Evolutionary conservation across 2,113 vertebrate genomes (phyloP).

Genomic region (Megaleporinus macrocephalus): DNA sequence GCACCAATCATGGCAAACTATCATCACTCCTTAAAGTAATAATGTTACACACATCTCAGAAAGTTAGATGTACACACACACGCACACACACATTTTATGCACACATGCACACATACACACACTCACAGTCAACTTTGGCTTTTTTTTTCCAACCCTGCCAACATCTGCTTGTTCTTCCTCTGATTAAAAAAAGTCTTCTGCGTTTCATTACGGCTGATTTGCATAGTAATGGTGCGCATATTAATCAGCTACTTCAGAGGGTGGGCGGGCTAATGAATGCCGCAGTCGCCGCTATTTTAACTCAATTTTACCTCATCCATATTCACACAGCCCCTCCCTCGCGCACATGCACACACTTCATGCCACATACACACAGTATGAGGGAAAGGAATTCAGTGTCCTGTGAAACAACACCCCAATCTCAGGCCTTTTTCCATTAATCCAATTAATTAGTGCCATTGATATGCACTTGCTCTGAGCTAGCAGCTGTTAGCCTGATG

Average conservation of each 20-base stretch:
- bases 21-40: not conserved
- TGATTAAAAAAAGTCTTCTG: constrained; percentile 82
- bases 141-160: constrained; percentile 72
- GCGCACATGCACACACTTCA: not conserved
- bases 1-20: not conserved
- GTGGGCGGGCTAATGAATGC: constrained; percentile 97
- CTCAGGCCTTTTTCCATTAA: constrained; percentile 92
- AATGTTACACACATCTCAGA: not conserved
- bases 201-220: constrained; percentile 89
- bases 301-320: constrained; percentile 97
- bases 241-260: constrained; percentile 96
- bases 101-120: not conserved
- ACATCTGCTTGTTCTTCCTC: constrained; percentile 84
- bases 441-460: constrained; percentile 97
- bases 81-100: too few relatives aligned
- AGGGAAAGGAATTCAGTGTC: constrained; percentile 88
- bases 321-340: constrained; percentile 81
- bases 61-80: not conserved
- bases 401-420: constrained; percentile 89
- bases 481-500: constrained; percentile 84
- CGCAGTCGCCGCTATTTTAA: constrained; percentile 93
- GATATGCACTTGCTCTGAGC: constrained; percentile 86
- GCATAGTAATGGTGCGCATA: constrained; percentile 99
- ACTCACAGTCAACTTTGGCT: constrained; percentile 62
- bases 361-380: constrained; percentile 68